These are phyloP conservation scores for Panagrolaimus sp. DNA, from an alignment of 1,140 invertebrate species.

Conservation along the genomic window DNA sequence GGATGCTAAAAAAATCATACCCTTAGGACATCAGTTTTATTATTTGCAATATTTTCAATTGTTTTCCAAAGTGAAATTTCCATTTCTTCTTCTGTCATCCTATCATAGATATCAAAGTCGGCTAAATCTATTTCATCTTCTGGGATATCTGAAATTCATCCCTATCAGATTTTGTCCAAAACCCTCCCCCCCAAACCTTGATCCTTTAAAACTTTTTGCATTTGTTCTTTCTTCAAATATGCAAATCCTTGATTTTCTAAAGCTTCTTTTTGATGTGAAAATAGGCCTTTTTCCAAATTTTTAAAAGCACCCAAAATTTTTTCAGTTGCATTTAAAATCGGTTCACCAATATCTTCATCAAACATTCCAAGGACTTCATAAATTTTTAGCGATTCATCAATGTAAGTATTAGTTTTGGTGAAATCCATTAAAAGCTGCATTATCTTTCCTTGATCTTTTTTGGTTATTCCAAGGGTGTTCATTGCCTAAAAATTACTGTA, in stretches of 20 bases:
- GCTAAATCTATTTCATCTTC: conserved; percentile 5
- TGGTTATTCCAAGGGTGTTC: neutral
- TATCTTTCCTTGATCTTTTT: neutral
- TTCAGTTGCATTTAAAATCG: neutral
- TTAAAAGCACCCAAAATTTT: neutral
- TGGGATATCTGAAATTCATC: too few species aligned
- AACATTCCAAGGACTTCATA: conserved; percentile 10
- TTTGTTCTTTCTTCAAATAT: neutral
- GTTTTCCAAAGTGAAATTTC: neutral
- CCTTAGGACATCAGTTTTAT: neutral
- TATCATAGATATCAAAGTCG: conserved; percentile 11
- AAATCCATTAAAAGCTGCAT: conserved; percentile 4
- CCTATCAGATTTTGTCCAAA: too few species aligned
- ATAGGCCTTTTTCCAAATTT: neutral
- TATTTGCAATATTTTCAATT: neutral
- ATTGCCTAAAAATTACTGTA: neutral
- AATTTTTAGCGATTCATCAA: neutral
- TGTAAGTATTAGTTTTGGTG: neutral
- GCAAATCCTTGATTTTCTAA: neutral
- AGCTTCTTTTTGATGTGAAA: neutral
- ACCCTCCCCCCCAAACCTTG: too few species aligned
- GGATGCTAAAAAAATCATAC: neutral
- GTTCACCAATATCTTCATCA: conserved; percentile 5
- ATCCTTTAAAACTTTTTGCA: neutral
- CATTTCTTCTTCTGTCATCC: neutral